Percentiles rank a stretch among this genome's conserved stretches.
phyloP scores from a whole-genome alignment of 1,140 invertebrate genomes.

The Paracyclopina nana region DNA sequence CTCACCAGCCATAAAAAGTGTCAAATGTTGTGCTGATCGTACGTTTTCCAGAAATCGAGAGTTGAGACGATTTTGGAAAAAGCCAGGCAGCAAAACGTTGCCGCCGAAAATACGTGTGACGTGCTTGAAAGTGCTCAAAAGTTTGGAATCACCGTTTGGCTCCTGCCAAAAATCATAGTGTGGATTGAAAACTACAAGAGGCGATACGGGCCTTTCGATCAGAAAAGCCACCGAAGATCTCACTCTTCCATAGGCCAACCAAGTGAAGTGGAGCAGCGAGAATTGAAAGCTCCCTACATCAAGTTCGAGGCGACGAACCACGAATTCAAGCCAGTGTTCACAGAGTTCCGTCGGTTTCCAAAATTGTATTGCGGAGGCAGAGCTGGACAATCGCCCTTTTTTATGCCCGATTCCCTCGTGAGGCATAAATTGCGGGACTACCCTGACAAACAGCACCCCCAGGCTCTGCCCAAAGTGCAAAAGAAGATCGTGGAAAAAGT shows the following conservation, averaged over 20 bases:
- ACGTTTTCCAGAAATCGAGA: too few relatives aligned
- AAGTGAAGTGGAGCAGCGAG: not conserved
- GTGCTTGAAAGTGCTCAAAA: not conserved
- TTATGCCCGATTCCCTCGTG: not conserved
- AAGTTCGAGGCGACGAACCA: not conserved
- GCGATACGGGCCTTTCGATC: not conserved
- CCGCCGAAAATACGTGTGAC: not conserved
- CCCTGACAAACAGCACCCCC: too few relatives aligned
- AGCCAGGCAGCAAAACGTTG: too few relatives aligned
- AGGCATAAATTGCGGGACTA: too few relatives aligned
- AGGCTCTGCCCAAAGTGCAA: too few relatives aligned
- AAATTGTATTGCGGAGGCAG: not conserved
- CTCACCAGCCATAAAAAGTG: too few relatives aligned
- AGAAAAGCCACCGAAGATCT: not conserved
- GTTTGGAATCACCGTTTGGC: not conserved
- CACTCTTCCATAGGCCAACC: not conserved
- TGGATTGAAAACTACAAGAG: not conserved
- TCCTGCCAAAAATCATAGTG: not conserved
- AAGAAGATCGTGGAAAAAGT: too few relatives aligned
- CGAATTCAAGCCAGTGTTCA: not conserved
- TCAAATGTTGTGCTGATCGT: too few relatives aligned
- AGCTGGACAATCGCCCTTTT: not conserved
- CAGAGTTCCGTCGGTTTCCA: not conserved
- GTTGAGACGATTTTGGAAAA: not conserved
- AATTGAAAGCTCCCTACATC: not conserved